Percentiles rank a stretch among this genome's conserved stretches.
Evolutionary conservation across 2,888 invertebrate species (phyloP).

Genomic region (Drosophila phalerata): DNA sequence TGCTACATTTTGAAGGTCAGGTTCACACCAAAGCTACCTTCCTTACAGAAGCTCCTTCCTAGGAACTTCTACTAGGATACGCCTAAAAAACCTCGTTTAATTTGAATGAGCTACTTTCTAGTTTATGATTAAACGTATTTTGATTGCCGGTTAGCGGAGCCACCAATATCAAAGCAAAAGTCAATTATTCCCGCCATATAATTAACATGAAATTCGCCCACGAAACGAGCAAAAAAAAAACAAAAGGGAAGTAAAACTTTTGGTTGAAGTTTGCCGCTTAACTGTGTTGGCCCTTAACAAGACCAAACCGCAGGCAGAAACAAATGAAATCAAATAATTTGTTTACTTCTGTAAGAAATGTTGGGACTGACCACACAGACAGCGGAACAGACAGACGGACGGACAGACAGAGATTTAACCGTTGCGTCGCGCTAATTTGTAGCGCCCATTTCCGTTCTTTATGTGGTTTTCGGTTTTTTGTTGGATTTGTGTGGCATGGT

Average conservation of each 20-base stretch:
- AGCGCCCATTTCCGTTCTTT: slow-evolving; percentile 80
- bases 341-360: slow-evolving; percentile 75
- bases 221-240: slow-evolving; percentile 50
- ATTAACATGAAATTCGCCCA: slow-evolving; percentile 65
- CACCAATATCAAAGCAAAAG: slow-evolving; percentile 13
- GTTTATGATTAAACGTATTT: slow-evolving; percentile 58
- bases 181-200: slow-evolving; percentile 45
- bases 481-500: slow-evolving; percentile 36
- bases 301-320: slow-evolving; percentile 56
- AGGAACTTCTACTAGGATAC: slow-evolving; percentile 13
- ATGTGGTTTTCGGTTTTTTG: slow-evolving; percentile 42
- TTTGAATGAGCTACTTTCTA: slow-evolving; percentile 25
- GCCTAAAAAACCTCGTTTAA: not conserved
- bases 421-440: slow-evolving; percentile 73
- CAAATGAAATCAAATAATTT: slow-evolving; percentile 78
- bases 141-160: slow-evolving; percentile 55
- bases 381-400: slow-evolving; percentile 27
- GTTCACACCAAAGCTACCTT: slow-evolving; percentile 1
- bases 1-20: not conserved
- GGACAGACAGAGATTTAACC: slow-evolving; percentile 44
- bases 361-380: slow-evolving; percentile 50
- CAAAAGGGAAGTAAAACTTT: slow-evolving; percentile 15
- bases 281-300: slow-evolving; percentile 61
- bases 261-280: slow-evolving; percentile 73
- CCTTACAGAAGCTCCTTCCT: too few species aligned